Evolutionary conservation across 1,140 invertebrate genomes (phyloP), one percentile per base, ranked within the genome.

Genomic region (Colletes gigas): DNA sequence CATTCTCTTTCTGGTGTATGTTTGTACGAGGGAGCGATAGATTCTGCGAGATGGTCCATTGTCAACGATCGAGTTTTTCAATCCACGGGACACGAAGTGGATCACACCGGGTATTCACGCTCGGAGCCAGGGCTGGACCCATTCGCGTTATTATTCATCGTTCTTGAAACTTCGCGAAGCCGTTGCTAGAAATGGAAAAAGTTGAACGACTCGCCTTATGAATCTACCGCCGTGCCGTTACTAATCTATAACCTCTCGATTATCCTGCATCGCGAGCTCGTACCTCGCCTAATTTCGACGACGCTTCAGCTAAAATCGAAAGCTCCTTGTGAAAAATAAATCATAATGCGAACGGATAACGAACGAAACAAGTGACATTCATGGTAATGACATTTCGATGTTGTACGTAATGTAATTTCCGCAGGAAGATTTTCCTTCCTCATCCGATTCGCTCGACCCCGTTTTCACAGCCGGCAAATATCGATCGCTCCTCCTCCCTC

Each of bases 401-500:
- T 81, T 70, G 21, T 17, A 30, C 52, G 71, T 78, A 82, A 85
- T 68, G 83, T 59, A 67, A 85, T 85, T 85, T 78, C 67, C 21
- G 59, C 10, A 17, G 39, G 54, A 30, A 75, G 39, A 39, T 41
- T 55, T 66, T 66, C 75, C 80, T 79, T 59, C 73, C 63, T 74
- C 55, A 55, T 78, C 65, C 30, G 57, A 83, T 69, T 75, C 80
- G 54, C 39, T 65, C 71, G 66, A 75, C 71, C 74, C 63, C 60
- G 59, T 75, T 79, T 62, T 76, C 47, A 7, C 47, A 30, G 10
- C n/a, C 63, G 19, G 15, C 62, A 47, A 60, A 70, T 85, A 85
- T 85, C 75, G 80, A 85, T 79, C 84, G 73, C 54, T 52, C 39
- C 69, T 57, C 30, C 19, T 4, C 12, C 50, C 41, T 41, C 30